Evolutionary conservation across 2,888 invertebrate genomes (phyloP), one percentile per base, ranked within the genome.

Genomic region (Marronus borbonicus): DNA sequence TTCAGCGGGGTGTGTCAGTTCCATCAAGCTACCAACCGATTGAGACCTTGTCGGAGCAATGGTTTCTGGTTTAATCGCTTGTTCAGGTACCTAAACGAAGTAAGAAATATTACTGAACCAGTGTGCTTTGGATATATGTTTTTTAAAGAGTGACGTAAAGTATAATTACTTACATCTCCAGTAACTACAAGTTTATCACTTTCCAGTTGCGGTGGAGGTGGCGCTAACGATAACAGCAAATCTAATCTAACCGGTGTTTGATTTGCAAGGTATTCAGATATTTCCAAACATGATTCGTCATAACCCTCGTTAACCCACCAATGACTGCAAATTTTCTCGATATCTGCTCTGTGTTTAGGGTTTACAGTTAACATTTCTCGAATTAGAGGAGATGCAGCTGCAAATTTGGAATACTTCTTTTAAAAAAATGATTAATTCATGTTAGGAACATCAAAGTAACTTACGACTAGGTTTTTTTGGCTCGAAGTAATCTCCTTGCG

Each of bases 401-500:
- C 36, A 91, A 89, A 79, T 78, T 79, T 75, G 69, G 78, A 75
- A 49, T 49, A 24, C 50, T 58, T 76, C 36, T 49, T 50, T 36
- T 39, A 52, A 7, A 49, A 66, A 52, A 69, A 44, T 14, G 3
- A 50, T n/a, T 49, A 49, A 20, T 36, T 8, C n/a, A 39, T 31
- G 17, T n/a, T n/a, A 7, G 14, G 10, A 58, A 17, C 17, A 20
- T 2, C 3, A 20, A 58, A 69, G 65, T 50, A 80, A 90, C 93
- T 90, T 89, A 96, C 97, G 94, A 80, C 98, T 98, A 64, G 97
- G 97, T 84, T 93, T 95, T 85, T 96, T 95, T 66, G 99, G 99
- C 89, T 99, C 98, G 87, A 96, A 98, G 89, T 98, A 99, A 88
- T 98, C 98, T 4, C 98, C 98, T 87, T 96, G 95, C 84, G 98